Percentiles rank a stretch among this genome's conserved stretches.
phyloP scores from a whole-genome alignment of 2,797 vertebrate genomes.

The Semotilus atromaculatus region DNA sequence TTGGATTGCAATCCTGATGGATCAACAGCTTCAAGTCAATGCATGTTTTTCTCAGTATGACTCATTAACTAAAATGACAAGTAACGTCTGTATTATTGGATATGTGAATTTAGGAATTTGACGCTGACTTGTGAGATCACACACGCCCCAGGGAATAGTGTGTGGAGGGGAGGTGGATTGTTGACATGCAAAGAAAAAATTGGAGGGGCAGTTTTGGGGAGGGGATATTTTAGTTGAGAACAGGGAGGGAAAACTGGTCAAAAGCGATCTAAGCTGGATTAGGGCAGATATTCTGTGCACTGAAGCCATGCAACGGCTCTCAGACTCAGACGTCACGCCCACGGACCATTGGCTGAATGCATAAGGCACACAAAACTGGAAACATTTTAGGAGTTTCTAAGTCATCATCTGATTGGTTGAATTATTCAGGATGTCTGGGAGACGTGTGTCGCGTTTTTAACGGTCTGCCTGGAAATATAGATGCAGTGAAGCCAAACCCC shows the following conservation, averaged over 20 bases:
- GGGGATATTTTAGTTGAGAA: slow-evolving; percentile 26
- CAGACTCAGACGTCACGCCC: background rate
- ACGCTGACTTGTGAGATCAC: slow-evolving; percentile 10
- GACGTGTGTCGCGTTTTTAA: no score
- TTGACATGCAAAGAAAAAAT: slow-evolving; percentile 26
- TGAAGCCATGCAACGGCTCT: background rate
- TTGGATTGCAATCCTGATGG: background rate
- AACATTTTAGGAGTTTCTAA: no score
- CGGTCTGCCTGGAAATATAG: background rate
- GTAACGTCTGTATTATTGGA: slow-evolving; percentile 37
- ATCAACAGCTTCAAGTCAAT: slow-evolving; percentile 18
- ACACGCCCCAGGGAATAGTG: background rate
- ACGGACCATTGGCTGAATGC: background rate
- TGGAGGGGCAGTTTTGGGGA: slow-evolving; percentile 14
- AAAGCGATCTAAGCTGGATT: slow-evolving; percentile 45
- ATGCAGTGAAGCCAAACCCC: background rate
- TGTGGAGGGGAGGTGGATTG: background rate
- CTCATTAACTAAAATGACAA: slow-evolving; percentile 40
- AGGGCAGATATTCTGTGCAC: slow-evolving; percentile 39
- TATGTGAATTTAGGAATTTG: slow-evolving; percentile 22
- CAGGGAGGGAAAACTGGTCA: slow-evolving; percentile 38
- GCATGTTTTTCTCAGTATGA: slow-evolving; percentile 28
- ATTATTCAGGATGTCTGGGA: no score
- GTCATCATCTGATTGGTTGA: background rate
- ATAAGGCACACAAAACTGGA: background rate